Evolutionary conservation across 2,888 invertebrate species (phyloP), one percentile per base, ranked within the genome.

Genomic region (Hoplodrina ambigua): DNA sequence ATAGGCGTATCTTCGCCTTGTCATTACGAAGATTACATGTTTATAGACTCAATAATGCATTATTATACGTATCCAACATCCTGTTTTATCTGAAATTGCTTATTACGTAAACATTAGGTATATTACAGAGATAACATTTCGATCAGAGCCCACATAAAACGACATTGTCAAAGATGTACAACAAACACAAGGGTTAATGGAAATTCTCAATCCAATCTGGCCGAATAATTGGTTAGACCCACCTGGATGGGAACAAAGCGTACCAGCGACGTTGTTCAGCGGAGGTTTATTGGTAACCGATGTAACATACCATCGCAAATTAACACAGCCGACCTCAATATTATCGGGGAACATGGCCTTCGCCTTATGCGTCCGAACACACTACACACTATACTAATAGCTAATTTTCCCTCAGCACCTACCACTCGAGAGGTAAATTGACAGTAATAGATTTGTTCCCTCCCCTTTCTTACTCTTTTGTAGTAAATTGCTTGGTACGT

Each of bases 381-480:
- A 83, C 86, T 86, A 85, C 85, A 86, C 87, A 87, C 87, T 90
- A 86, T 87, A 87, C 87, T 90, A 89, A 90, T 92, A 88, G 89
- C 86, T 89, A 89, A 92, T 92, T 91, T 89, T 88, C 87, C 81
- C 85, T 83, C 84, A 87, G 90, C 88, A 89, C 85, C 89, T 90
- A 86, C 87, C 87, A 82, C 85, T 85, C 85, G 73, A 85, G 84
- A 86, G 87, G 85, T 82, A 86, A 88, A 90, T 92, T 90, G 90
- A 90, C 90, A 89, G 88, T 91, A 92, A 93, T 91, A 91, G 91
- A 91, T 91, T 92, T 88, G 88, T 90, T 89, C 82, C 85, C 81
- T 86, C 80, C 79, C 82, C 74, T 75, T 83, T 77, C 81, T 84
- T 86, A 83, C 77, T 78, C 78, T 81, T 85, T 81, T 78, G 76